These are phyloP conservation scores for Sus cebifrons DNA, from an alignment of 2,797 vertebrate genomes.

Conservation along the genomic window DNA sequence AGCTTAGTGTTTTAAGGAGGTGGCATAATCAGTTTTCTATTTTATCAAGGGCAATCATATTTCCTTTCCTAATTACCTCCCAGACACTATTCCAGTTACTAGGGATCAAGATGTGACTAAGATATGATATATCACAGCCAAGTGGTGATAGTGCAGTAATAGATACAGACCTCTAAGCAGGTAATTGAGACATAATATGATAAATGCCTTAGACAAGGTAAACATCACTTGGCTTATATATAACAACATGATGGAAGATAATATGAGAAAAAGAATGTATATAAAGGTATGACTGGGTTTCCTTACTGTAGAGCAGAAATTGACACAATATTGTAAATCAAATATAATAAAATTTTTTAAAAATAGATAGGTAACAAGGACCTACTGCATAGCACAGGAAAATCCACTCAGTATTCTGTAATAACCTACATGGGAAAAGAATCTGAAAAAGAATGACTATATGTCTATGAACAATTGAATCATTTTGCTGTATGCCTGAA, in stretches of 20 bases:
- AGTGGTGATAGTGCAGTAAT: neutral
- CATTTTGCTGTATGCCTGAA: no score
- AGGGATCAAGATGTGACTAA: neutral
- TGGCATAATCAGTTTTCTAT: slow-evolving; percentile 1
- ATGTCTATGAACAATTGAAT: no score
- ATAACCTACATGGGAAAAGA: no score
- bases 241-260: neutral
- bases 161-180: neutral
- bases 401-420: no score
- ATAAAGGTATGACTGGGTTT: no score
- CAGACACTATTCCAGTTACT: neutral
- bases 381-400: no score
- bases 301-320: no score
- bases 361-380: no score
- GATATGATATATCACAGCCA: neutral
- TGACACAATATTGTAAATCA: no score
- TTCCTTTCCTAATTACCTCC: neutral
- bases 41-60: neutral
- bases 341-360: no score
- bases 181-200: neutral
- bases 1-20: neutral
- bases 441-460: no score
- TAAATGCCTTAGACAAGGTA: neutral
- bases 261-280: no score
- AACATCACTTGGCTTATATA: neutral